phyloP scores from a whole-genome alignment of 2,888 invertebrate species.

The Drosophila lutescens region DNA sequence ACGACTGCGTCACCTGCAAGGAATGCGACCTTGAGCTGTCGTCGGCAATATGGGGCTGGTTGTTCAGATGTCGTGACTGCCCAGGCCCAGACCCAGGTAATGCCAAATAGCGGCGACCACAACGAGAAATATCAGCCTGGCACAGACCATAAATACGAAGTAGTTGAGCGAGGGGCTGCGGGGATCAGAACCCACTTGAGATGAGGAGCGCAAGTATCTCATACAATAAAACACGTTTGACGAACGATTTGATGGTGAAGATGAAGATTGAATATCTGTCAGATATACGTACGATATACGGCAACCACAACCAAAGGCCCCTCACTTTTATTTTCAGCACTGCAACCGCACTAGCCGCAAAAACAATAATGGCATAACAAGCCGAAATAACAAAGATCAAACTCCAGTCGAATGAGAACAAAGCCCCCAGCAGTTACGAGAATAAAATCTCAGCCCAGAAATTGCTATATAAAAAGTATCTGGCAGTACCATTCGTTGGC shows the following conservation, averaged over 20 bases:
- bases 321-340: constrained; percentile 73
- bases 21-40: constrained; percentile 80
- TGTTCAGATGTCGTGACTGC: constrained; percentile 70
- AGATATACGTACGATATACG: constrained; percentile 52
- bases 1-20: constrained; percentile 67
- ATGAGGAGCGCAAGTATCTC: constrained; percentile 61
- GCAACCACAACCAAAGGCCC: constrained; percentile 48
- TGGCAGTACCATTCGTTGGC: constrained; percentile 14
- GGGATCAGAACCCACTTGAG: constrained; percentile 30
- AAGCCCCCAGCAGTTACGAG: constrained; percentile 21
- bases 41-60: constrained; percentile 44
- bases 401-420: constrained; percentile 53
- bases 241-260: constrained; percentile 57
- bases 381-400: constrained; percentile 73
- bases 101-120: constrained; percentile 41
- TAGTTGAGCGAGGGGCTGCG: neutral
- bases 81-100: constrained; percentile 37
- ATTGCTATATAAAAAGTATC: constrained; percentile 17
- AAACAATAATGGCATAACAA: constrained; percentile 52
- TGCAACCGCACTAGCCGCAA: constrained; percentile 63
- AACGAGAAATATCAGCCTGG: constrained; percentile 33
- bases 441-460: constrained; percentile 15
- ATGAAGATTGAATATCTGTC: constrained; percentile 68
- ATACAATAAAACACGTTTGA: constrained; percentile 77
- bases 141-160: constrained; percentile 37